A percentile compares a stretch with the other conserved stretches of the same genome.
Conservation (phyloP, 2,888 invertebrate genomes). For the Pycnomerus fuliginosus region DNA sequence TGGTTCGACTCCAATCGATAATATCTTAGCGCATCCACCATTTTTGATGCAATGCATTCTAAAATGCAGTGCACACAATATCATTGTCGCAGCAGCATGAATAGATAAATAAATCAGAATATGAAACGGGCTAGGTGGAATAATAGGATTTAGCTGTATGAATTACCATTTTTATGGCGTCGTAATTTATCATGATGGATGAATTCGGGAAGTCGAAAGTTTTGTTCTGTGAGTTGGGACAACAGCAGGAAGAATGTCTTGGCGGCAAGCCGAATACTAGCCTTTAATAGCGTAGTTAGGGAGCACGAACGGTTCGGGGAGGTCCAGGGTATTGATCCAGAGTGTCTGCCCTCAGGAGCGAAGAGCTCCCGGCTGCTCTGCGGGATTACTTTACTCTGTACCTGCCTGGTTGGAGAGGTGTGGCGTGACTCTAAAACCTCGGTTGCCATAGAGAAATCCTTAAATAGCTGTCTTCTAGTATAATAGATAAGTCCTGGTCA, state of each 20-base stretch:
- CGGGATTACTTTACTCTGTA: conserved; percentile 18
- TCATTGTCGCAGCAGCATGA: background rate
- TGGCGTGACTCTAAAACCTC: conserved; percentile 16
- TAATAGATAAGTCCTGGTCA: conserved; percentile 14
- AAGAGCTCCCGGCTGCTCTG: conserved; percentile 27
- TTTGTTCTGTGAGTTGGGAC: conserved; percentile 10
- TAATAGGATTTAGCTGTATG: too few species aligned
- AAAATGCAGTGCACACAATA: conserved; percentile 9
- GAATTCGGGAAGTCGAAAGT: conserved; percentile 15
- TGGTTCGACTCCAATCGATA: background rate
- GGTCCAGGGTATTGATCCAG: conserved; percentile 26
- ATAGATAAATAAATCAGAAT: too few species aligned
- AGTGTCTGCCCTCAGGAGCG: conserved; percentile 26
- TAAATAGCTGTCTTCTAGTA: conserved; percentile 14
- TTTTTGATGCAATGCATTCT: conserved; percentile 4
- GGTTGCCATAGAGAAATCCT: conserved; percentile 16
- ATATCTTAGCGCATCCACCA: conserved; percentile 9
- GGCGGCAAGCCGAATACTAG: conserved; percentile 14
- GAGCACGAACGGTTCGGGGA: conserved; percentile 19
- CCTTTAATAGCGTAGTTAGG: conserved; percentile 27
- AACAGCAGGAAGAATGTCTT: conserved; percentile 11
- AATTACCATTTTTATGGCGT: conserved; percentile 13
- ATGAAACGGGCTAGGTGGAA: too few species aligned
- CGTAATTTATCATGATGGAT: conserved; percentile 9
- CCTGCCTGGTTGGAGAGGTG: conserved; percentile 18